A percentile compares a stretch with the other conserved stretches of the same genome.
Conservation (phyloP, 1,140 invertebrate genomes). For the Mizuhopecten yessoensis region DNA sequence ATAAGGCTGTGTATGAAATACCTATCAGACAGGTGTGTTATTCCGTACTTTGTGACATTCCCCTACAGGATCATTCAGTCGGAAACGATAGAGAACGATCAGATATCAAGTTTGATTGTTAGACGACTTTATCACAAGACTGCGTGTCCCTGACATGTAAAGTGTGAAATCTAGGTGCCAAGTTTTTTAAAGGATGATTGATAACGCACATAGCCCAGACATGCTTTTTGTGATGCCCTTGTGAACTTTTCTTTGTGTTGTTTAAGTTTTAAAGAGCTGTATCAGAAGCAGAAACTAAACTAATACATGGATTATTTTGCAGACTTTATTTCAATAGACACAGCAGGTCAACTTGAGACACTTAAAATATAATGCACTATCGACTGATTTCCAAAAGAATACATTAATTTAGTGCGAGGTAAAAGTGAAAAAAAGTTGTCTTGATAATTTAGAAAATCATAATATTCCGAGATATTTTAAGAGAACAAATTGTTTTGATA, state of each 20-base stretch:
- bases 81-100: neutral
- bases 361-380: too few relatives aligned
- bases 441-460: too few relatives aligned
- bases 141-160: neutral
- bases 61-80: neutral
- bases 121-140: neutral
- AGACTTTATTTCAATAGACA: too few relatives aligned
- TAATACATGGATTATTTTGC: too few relatives aligned
- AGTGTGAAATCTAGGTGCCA: neutral
- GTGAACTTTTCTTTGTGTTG: neutral
- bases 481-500: too few relatives aligned
- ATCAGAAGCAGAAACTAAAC: too few relatives aligned
- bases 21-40: neutral
- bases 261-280: too few relatives aligned
- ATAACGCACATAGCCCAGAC: neutral
- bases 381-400: too few relatives aligned
- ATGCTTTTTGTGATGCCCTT: neutral
- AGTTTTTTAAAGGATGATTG: neutral
- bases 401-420: too few relatives aligned
- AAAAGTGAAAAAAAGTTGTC: too few relatives aligned
- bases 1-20: neutral
- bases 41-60: neutral
- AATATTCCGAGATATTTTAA: too few relatives aligned
- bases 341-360: too few relatives aligned
- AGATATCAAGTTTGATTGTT: slow-evolving; percentile 22